Base-by-base conservation (phyloP, 2,888 invertebrate species). In the Yponomeuta malinellus region DNA sequence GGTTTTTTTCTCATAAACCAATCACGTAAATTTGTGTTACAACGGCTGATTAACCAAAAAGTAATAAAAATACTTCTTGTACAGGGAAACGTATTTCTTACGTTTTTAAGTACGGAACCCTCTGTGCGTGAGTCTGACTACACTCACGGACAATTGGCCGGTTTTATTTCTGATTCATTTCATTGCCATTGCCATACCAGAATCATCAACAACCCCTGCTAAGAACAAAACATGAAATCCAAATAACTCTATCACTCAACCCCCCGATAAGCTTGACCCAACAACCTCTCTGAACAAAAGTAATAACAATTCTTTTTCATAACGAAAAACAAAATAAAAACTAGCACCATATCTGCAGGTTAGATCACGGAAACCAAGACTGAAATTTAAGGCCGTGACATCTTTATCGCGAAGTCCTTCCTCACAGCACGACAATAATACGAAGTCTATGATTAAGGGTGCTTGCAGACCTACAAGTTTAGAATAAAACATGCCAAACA, bases 371-470 rank as follows among this genome's bases (percentile, higher is more conserved):
- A 70, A 70, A 72, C 63, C 52, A 43, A 75, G 76, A 75, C 78
- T 76, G 76, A 83, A 86, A 86, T 81, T 81, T 79, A 81, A 79
- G 79, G 78, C 76, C 82, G 81, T 87, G 88, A 89, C 90, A 87
- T 88, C 89, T 88, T 86, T 89, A 90, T 89, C 87, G 87, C 37
- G 15, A 67, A n/a, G 43, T 33, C 15, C 15, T 67, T 33, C 67
- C 33, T 15, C 52, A 43, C 43, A 43, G 33, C 67, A 67, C 43
- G 67, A 43, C 67, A 67, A 12, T 43, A 37, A 43, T 59, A 59
- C 12, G 52, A 15, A 12, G 52, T 15, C 52, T 59, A 15, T 59
- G 15, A 5, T 59, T 59, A 59, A 59, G 52, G 52, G 15, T 59
- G 52, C 15, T 8, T 15, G 15, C 52, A 59, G 4, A 59, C 15